Conservation (phyloP, 2,888 invertebrate species). For the Pardosa pseudoannulata region DNA sequence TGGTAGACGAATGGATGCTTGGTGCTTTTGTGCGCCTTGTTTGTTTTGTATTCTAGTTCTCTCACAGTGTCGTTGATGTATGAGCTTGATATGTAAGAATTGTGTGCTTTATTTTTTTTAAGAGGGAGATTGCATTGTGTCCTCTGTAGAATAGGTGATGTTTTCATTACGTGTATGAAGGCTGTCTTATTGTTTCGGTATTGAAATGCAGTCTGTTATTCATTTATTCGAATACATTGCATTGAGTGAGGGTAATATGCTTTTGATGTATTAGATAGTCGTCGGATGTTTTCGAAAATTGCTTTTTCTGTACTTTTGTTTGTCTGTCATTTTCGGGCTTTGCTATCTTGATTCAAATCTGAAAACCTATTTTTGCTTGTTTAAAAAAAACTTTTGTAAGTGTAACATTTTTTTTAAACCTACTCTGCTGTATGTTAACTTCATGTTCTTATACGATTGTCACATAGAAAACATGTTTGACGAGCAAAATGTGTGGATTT, state of each 20-base stretch:
- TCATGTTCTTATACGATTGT: background rate
- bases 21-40: background rate
- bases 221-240: background rate
- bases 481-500: too few species aligned
- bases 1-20: background rate
- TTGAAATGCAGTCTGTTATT: background rate
- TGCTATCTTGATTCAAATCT: too few species aligned
- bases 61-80: background rate
- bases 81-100: too few species aligned
- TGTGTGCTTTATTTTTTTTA: background rate
- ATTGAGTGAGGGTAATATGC: background rate
- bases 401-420: background rate
- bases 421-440: background rate
- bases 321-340: background rate
- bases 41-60: background rate
- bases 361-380: background rate
- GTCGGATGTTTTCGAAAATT: background rate
- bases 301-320: background rate
- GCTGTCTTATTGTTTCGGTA: background rate
- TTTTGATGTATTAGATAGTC: background rate
- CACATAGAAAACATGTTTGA: background rate
- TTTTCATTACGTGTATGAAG: background rate
- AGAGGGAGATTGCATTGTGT: background rate
- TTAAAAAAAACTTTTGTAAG: background rate
- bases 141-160: background rate